Percentiles rank a stretch among this genome's conserved stretches.
These are phyloP conservation scores for Schizopygopsis pylzovi DNA, from an alignment of 2,797 vertebrate species.

Conservation along the genomic window DNA sequence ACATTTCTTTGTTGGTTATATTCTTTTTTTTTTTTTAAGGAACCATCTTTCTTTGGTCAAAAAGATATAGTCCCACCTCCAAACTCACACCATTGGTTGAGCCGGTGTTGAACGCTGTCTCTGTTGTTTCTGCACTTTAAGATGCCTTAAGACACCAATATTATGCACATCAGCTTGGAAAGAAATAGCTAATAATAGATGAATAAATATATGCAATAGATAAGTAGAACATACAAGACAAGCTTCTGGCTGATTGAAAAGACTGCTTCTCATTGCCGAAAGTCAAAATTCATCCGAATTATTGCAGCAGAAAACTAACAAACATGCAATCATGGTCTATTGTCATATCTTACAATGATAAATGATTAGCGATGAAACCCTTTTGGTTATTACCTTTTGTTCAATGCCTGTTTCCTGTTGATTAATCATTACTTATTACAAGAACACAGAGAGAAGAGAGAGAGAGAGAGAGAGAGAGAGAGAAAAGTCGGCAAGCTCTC, in stretches of 20 bases:
- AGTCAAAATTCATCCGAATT: not conserved
- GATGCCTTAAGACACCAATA: not conserved
- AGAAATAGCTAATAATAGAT: not conserved
- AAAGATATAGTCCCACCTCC: not conserved
- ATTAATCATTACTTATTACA: constrained; percentile 40
- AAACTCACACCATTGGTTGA: constrained; percentile 2
- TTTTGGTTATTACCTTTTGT: constrained; percentile 34
- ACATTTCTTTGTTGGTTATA: not conserved
- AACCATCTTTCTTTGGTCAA: not conserved
- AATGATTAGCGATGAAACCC: constrained; percentile 33
- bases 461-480: not conserved
- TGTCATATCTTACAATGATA: constrained; percentile 40
- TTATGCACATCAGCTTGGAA: not conserved
- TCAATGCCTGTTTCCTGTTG: constrained; percentile 29
- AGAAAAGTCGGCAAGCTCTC: constrained; percentile 14
- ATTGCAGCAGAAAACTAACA: constrained; percentile 16
- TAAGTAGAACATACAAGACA: not conserved
- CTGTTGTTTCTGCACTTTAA: not conserved
- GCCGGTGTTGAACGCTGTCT: not conserved
- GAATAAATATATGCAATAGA: not conserved
- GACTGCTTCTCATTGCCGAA: not conserved
- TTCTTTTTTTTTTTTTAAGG: too few relatives aligned
- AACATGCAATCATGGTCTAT: constrained; percentile 33
- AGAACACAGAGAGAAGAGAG: not conserved
- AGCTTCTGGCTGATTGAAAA: constrained; percentile 6